phyloP scores from a whole-genome alignment of 2,888 invertebrate genomes.

The Morpho achilles region DNA sequence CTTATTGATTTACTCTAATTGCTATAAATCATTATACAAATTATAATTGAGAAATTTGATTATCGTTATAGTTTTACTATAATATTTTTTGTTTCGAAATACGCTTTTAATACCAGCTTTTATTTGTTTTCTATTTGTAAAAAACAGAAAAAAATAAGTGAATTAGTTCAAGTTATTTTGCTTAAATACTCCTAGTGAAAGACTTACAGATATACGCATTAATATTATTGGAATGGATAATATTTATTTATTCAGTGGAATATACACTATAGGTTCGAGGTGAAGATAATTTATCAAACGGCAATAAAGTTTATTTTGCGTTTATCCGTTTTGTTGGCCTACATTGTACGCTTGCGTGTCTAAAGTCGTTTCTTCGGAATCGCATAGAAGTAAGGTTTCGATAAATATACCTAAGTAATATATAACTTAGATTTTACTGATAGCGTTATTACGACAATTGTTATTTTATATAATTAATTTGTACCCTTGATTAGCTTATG shows the following conservation, averaged over 20 bases:
- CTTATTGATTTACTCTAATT: too few species aligned
- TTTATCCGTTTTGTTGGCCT: constrained; percentile 42
- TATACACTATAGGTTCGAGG: constrained; percentile 18
- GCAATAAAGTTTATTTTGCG: constrained; percentile 25
- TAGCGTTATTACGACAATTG: constrained; percentile 28
- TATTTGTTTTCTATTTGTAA: too few species aligned
- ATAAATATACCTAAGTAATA: constrained; percentile 62
- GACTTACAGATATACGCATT: too few species aligned
- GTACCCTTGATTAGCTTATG: not conserved
- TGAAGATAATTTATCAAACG: constrained; percentile 24
- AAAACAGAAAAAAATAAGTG: too few species aligned
- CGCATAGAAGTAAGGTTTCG: constrained; percentile 68
- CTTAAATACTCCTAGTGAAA: too few species aligned
- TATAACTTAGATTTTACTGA: constrained; percentile 43
- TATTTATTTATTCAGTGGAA: not conserved
- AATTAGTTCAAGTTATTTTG: too few species aligned
- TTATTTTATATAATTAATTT: constrained; percentile 22
- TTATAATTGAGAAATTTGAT: too few species aligned
- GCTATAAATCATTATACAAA: too few species aligned
- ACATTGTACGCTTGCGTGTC: constrained; percentile 65
- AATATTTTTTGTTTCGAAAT: too few species aligned
- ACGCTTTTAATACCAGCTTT: too few species aligned
- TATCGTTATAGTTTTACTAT: too few species aligned
- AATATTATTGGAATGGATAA: too few species aligned
- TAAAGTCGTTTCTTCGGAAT: constrained; percentile 74